Percentiles rank a stretch among this genome's conserved stretches.
Evolutionary conservation across 2,797 vertebrate species (phyloP).

Genomic region (Varecia variegata): DNA sequence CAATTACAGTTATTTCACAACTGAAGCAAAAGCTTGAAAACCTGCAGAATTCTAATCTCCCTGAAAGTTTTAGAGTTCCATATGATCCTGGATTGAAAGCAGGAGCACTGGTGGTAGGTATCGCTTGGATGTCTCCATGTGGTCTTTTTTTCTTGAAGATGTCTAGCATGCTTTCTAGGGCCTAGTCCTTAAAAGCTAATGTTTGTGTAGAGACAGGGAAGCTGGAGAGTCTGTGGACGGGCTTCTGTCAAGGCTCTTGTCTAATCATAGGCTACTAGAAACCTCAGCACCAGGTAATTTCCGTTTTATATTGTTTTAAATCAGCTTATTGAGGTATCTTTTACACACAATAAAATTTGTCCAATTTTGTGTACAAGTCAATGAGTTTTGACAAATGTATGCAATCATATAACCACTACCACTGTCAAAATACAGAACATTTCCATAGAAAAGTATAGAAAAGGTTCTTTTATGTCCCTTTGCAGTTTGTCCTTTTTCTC

Average conservation of each 20-base stretch:
- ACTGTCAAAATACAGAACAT: background rate
- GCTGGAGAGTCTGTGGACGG: background rate
- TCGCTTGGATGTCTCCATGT: background rate
- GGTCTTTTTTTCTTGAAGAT: background rate
- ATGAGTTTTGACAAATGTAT: background rate
- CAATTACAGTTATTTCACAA: conserved; percentile 91
- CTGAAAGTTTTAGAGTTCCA: conserved; percentile 94
- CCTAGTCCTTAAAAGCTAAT: background rate
- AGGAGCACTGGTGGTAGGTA: conserved; percentile 91
- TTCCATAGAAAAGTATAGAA: background rate
- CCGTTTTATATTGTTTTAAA: background rate
- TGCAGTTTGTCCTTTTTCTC: background rate
- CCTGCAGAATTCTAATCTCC: conserved; percentile 91
- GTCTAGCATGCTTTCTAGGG: background rate
- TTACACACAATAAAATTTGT: background rate
- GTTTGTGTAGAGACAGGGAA: background rate
- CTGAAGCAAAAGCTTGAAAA: conserved; percentile 96
- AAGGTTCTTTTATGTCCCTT: background rate
- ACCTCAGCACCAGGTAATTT: background rate
- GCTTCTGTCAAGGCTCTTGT: background rate
- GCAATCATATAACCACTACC: background rate
- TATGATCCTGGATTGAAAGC: conserved; percentile 97
- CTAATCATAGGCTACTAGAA: background rate
- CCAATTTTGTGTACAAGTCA: background rate
- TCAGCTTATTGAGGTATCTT: background rate